phyloP scores from a whole-genome alignment of 2,113 vertebrate genomes.

The Arizona elegans region DNA sequence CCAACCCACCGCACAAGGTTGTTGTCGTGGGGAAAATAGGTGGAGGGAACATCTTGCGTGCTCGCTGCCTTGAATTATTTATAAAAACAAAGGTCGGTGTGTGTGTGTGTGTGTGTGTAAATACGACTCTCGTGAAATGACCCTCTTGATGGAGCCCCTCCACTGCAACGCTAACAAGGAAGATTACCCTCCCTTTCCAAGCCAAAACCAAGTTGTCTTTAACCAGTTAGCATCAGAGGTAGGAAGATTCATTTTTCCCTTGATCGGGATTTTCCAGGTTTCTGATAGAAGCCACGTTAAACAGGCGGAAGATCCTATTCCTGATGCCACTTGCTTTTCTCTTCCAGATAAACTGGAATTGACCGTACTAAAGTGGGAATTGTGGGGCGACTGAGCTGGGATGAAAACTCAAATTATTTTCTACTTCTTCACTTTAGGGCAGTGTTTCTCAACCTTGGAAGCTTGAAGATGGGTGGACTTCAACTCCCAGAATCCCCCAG shows the following conservation, averaged over 20 bases:
- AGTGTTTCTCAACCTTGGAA: no score
- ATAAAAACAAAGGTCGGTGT: not conserved
- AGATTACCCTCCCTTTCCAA: not conserved
- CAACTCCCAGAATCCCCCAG: no score
- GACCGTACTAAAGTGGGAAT: not conserved
- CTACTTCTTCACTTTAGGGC: not conserved
- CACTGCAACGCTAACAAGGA: not conserved
- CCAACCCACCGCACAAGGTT: not conserved
- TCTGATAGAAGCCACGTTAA: not conserved
- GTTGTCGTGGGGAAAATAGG: not conserved
- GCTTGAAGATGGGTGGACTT: no score
- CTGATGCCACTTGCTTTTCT: not conserved
- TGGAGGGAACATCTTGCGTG: not conserved
- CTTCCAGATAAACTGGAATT: not conserved
- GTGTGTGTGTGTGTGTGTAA: not conserved
- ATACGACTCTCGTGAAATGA: not conserved
- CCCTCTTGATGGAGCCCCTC: not conserved
- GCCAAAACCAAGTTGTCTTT: not conserved
- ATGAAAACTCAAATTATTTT: not conserved
- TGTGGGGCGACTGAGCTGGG: not conserved
- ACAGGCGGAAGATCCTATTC: not conserved
- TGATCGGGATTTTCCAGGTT: not conserved
- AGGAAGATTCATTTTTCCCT: not conserved
- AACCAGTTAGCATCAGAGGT: not conserved
- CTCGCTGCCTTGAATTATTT: not conserved